These are phyloP conservation scores for Neopelma chrysocephalum DNA, from an alignment of 2,797 vertebrate species.

Conservation along the genomic window DNA sequence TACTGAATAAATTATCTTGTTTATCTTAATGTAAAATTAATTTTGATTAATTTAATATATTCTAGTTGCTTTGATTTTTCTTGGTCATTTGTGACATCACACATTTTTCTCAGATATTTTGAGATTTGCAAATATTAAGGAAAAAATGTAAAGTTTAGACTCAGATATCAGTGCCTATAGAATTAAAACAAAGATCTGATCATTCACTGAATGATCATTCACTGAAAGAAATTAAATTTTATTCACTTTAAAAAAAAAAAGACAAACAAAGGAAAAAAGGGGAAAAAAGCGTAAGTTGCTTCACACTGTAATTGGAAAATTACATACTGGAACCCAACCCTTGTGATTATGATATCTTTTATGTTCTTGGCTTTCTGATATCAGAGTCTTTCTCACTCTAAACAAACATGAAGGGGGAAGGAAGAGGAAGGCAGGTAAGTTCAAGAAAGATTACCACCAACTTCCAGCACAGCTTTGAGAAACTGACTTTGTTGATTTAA, in stretches of 20 bases:
- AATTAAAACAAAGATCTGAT: not conserved
- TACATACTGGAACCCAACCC: not conserved
- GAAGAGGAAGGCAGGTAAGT: not conserved
- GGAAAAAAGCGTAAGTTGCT: not conserved
- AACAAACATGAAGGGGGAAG: not conserved
- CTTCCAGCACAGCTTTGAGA: not conserved
- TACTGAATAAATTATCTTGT: not conserved
- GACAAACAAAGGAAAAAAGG: accelerated
- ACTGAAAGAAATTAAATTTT: not conserved
- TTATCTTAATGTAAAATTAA: not conserved
- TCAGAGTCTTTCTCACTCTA: not conserved
- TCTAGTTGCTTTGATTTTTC: not conserved
- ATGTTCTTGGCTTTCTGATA: not conserved
- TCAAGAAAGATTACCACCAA: not conserved
- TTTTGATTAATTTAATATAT: accelerated
- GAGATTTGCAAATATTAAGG: not conserved
- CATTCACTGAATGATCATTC: not conserved
- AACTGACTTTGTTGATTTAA: constrained; percentile 43
- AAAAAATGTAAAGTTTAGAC: not conserved
- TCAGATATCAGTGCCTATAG: too few relatives aligned
- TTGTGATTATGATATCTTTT: not conserved
- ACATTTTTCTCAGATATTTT: not conserved
- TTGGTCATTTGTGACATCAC: not conserved
- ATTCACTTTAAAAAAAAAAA: accelerated
- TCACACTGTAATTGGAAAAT: not conserved